Evolutionary conservation across 2,888 invertebrate species (phyloP).

Genomic region (Pseudococcus longispinus): DNA sequence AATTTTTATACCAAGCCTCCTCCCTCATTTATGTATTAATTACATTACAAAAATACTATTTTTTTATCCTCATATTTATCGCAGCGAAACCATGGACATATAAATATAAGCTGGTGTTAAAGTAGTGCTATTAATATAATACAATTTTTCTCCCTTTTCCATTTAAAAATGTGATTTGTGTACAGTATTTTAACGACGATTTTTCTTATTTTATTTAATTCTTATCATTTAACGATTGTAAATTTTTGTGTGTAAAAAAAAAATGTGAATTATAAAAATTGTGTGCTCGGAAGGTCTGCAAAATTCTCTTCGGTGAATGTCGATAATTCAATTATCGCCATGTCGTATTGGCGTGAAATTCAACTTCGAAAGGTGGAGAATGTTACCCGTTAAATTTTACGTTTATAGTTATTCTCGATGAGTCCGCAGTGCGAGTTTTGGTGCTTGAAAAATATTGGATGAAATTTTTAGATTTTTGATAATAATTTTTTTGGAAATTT

Average conservation of each 20-base stretch:
- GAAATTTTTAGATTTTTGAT: background rate
- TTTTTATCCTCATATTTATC: background rate
- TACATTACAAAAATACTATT: background rate
- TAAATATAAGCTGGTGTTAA: background rate
- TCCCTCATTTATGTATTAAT: background rate
- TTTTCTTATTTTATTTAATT: conserved; percentile 18
- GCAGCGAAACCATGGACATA: background rate
- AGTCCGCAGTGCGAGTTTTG: background rate
- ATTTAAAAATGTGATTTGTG: conserved; percentile 21
- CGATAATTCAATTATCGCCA: conserved; percentile 18
- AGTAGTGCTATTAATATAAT: conserved; percentile 7
- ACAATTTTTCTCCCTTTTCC: background rate
- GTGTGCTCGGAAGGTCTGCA: background rate
- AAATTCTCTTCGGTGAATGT: background rate
- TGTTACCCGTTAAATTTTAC: conserved; percentile 44
- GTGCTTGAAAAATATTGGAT: background rate
- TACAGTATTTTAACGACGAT: background rate
- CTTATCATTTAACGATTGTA: background rate
- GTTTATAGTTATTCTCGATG: background rate
- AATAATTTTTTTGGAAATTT: too few relatives aligned
- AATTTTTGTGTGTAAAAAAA: conserved; percentile 15
- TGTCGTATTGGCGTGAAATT: conserved; percentile 22
- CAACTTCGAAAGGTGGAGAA: conserved; percentile 12
- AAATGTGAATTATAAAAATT: background rate
- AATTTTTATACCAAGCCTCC: conserved; percentile 2